phyloP scores from a whole-genome alignment of 2,113 vertebrate species.

The Cyanocitta stelleri region DNA sequence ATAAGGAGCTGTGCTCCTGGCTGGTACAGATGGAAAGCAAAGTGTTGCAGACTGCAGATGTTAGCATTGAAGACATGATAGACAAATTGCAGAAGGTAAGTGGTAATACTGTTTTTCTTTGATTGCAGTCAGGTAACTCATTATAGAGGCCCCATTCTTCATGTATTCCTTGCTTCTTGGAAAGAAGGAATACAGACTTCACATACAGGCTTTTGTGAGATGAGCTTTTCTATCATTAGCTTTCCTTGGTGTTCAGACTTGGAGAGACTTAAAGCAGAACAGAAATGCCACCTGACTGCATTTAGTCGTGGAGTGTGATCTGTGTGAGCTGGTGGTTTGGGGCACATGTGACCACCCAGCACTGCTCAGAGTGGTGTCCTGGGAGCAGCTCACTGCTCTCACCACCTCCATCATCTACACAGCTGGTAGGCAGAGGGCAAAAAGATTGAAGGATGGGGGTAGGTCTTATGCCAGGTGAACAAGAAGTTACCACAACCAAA shows the following conservation, averaged over 20 bases:
- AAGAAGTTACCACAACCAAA: background rate
- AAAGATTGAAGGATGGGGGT: background rate
- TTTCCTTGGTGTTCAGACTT: background rate
- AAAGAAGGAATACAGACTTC: background rate
- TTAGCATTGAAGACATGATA: conserved; percentile 94
- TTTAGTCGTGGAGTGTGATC: background rate
- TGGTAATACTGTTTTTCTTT: background rate
- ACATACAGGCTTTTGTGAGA: background rate
- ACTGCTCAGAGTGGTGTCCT: background rate
- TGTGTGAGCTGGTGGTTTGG: background rate
- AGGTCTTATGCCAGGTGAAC: fast-evolving
- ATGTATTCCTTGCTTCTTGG: background rate
- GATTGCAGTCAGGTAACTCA: background rate
- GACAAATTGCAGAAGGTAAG: conserved; percentile 93
- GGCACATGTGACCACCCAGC: fast-evolving
- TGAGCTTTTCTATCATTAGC: background rate
- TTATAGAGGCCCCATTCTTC: background rate
- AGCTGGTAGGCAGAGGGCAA: background rate
- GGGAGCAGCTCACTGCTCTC: background rate
- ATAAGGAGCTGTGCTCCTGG: conserved; percentile 91
- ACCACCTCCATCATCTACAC: background rate
- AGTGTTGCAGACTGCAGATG: conserved; percentile 82
- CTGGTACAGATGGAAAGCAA: conserved; percentile 92
- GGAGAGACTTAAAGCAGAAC: background rate
- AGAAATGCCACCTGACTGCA: background rate